Evolutionary conservation across 2,888 invertebrate species (phyloP), one percentile per base, ranked within the genome.

Genomic region (Ypsolopha sequella): DNA sequence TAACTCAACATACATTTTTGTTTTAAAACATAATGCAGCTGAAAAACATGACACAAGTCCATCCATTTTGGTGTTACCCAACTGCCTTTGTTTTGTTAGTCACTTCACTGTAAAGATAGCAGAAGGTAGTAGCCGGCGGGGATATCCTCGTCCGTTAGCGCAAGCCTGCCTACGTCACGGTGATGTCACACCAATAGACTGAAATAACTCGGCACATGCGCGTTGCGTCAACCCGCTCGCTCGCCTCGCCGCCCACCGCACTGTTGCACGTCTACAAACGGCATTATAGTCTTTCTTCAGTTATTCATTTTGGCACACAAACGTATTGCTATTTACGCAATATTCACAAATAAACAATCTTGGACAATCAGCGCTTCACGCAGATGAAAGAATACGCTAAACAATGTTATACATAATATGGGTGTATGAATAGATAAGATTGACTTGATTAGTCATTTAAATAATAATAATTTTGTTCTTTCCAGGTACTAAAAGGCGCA

Each of bases 111-210:
- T 3, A 35, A 34, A 52, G 52, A 52, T 53, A 55, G 50, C 51
- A 52, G 44, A 51, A 50, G 54, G 51, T 53, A 55, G 41, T 52
- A 49, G 47, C 48, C 34, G 53, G 52, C 58, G 75, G 81, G 84
- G 81, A 80, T 82, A 82, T 80, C 82, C 84, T 85, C 80, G 73
- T 74, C 71, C 70, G 70, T 67, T 70, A 70, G 66, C 67, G 67
- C 71, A 71, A 65, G 67, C 65, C 64, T 62, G 62, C 62, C 64
- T 71, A 81, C 84, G 82, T 84, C 82, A 85, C 63, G 71, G 70
- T 86, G 85, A 85, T 80, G 82, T 86, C 85, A 84, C 74, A 66
- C 76, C 76, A 76, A 76, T 78, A 76, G 74, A 41, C 50, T 41
- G 50, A 78, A 74, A 77, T 72, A 73, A 70, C 70, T 64, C 67